Evolutionary conservation across 2,888 invertebrate genomes (phyloP).

Genomic region (Callyntrura guangdongensis): DNA sequence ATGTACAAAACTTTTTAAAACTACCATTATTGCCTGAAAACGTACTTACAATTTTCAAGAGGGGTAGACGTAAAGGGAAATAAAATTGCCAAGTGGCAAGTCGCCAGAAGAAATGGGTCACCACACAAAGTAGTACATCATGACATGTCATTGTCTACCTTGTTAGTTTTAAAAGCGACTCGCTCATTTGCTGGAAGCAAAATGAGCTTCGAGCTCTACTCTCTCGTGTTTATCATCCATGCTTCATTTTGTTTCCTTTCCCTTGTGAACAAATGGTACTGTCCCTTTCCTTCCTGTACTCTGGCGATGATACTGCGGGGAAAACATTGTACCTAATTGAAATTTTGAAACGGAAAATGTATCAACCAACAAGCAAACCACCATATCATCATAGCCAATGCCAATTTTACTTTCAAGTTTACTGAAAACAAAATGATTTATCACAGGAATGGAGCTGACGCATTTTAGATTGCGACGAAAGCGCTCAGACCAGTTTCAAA

Average conservation of each 20-base stretch:
- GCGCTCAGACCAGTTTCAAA: not conserved
- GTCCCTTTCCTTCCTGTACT: constrained; percentile 15
- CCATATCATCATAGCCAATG: not conserved
- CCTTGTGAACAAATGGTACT: not conserved
- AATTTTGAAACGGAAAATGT: not conserved
- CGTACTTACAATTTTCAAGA: not conserved
- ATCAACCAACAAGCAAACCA: not conserved
- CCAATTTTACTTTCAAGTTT: constrained; percentile 13
- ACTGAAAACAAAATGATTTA: constrained; percentile 54
- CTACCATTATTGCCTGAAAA: not conserved
- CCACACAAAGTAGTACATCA: constrained; percentile 39
- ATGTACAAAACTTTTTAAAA: constrained; percentile 13
- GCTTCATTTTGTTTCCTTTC: constrained; percentile 5
- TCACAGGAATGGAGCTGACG: constrained; percentile 37
- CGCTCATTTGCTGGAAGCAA: not conserved
- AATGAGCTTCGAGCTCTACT: not conserved
- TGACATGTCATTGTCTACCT: constrained; percentile 15
- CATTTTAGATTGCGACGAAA: not conserved
- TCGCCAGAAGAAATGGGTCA: constrained; percentile 70
- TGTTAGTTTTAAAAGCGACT: constrained; percentile 26
- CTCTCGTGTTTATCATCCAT: not conserved
- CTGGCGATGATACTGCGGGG: not conserved
- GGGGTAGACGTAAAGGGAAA: constrained; percentile 57
- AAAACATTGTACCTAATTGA: constrained; percentile 4
- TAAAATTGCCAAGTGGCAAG: constrained; percentile 76